Percentiles rank a stretch among this genome's conserved stretches.
These are phyloP conservation scores for Stichodactyla mertensii DNA, from an alignment of 64 coral and sea anemone genomes.

Conservation along the genomic window DNA sequence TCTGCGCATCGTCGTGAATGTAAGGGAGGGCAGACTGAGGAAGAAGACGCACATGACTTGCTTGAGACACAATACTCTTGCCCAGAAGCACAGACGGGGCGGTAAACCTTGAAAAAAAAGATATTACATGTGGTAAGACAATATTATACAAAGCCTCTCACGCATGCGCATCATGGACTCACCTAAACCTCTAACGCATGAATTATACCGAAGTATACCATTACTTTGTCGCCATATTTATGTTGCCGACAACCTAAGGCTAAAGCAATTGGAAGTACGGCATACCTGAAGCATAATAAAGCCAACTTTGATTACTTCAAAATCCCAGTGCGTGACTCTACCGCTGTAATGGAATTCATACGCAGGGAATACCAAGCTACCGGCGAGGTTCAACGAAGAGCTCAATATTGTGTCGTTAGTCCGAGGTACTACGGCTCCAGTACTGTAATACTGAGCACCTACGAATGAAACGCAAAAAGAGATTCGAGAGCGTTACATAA, in stretches of 20 bases:
- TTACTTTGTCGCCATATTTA: neutral
- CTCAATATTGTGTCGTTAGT: conserved; percentile 27
- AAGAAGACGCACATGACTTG: conserved; percentile 33
- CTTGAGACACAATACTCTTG: conserved; percentile 64
- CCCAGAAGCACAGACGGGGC: conserved; percentile 34
- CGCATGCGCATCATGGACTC: no score
- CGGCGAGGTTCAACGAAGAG: conserved; percentile 11
- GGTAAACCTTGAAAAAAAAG: conserved; percentile 52
- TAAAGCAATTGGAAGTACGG: neutral
- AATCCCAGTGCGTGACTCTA: conserved; percentile 76
- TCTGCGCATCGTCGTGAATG: conserved; percentile 39
- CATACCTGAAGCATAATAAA: conserved; percentile 48
- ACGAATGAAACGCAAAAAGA: neutral
- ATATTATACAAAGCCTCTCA: no score
- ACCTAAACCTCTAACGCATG: no score
- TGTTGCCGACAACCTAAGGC: no score
- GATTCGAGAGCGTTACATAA: no score
- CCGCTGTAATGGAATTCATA: conserved; percentile 67
- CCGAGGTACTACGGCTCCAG: conserved; percentile 56
- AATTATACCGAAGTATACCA: no score
- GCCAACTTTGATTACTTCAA: conserved; percentile 63
- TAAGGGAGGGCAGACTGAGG: conserved; percentile 11
- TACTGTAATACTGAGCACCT: conserved; percentile 66
- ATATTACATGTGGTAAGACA: neutral
- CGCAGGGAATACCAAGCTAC: conserved; percentile 44